These are phyloP conservation scores for Brassicogethes aeneus DNA, from an alignment of 2,888 invertebrate species.

Conservation along the genomic window DNA sequence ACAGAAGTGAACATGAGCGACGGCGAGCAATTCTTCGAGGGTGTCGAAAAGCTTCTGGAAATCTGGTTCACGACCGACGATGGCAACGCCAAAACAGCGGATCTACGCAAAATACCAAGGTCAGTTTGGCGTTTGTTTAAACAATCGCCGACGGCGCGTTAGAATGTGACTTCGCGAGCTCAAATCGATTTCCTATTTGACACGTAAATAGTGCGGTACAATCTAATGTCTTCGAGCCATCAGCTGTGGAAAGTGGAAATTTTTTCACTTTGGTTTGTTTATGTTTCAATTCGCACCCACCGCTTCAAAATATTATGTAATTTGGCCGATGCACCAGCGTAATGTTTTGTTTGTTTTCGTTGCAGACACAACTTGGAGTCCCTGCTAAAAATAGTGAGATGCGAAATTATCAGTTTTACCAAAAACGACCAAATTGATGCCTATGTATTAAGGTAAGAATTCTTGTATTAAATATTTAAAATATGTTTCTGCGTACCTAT, in stretches of 20 bases:
- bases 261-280: no score
- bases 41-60: conserved; percentile 96
- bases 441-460: conserved; percentile 91
- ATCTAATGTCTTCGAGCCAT: no score
- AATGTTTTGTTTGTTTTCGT: no score
- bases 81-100: conserved; percentile 55
- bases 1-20: conserved; percentile 37
- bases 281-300: no score
- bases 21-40: conserved; percentile 82
- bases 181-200: no score
- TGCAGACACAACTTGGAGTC: conserved; percentile 80
- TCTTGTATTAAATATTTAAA: conserved; percentile 12
- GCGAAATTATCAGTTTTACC: conserved; percentile 90
- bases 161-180: no score
- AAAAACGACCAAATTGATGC: conserved; percentile 88
- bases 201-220: no score
- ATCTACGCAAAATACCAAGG: conserved; percentile 78
- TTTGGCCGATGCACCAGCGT: no score
- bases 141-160: no score
- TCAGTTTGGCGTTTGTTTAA: conserved; percentile 40
- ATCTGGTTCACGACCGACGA: conserved; percentile 79
- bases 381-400: conserved; percentile 83
- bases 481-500: no score
- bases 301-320: no score
- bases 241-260: conserved; percentile 7